Evolutionary conservation across 1,140 invertebrate species (phyloP).

Genomic region (Drosophila leontia): DNA sequence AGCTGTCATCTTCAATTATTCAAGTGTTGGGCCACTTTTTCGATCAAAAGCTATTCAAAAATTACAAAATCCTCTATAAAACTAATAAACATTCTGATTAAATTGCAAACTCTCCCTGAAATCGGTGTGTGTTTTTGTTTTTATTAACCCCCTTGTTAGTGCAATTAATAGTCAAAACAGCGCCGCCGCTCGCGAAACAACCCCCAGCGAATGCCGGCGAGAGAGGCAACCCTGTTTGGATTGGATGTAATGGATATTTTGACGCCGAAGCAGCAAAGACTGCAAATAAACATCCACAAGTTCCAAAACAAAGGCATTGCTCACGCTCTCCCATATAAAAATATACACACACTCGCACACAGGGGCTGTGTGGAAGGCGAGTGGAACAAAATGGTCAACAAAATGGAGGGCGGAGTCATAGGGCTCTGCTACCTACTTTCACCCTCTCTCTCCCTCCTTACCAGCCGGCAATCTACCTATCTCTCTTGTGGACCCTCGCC

Average conservation of each 20-base stretch:
- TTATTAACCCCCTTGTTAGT: conserved; percentile 49
- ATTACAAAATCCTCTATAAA: neutral
- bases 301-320: conserved; percentile 63
- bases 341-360: neutral
- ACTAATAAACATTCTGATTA: conserved; percentile 33
- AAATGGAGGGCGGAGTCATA: conserved; percentile 59
- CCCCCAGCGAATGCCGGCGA: neutral
- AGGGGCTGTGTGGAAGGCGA: conserved; percentile 62
- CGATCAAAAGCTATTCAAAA: neutral
- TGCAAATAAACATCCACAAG: conserved; percentile 84
- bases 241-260: conserved; percentile 85
- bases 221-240: conserved; percentile 73
- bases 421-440: neutral
- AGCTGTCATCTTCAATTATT: neutral
- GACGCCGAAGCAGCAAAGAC: conserved; percentile 79
- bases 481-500: conserved; percentile 10
- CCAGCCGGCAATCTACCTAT: neutral
- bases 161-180: conserved; percentile 70
- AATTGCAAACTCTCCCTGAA: conserved; percentile 18
- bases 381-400: conserved; percentile 77
- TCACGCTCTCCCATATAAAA: conserved; percentile 1
- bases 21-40: neutral
- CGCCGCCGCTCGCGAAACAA: conserved; percentile 17
- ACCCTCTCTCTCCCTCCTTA: conserved; percentile 3
- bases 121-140: conserved; percentile 26